Base-by-base conservation (phyloP, 2,888 invertebrate species). In the Geophilus truncorum region DNA sequence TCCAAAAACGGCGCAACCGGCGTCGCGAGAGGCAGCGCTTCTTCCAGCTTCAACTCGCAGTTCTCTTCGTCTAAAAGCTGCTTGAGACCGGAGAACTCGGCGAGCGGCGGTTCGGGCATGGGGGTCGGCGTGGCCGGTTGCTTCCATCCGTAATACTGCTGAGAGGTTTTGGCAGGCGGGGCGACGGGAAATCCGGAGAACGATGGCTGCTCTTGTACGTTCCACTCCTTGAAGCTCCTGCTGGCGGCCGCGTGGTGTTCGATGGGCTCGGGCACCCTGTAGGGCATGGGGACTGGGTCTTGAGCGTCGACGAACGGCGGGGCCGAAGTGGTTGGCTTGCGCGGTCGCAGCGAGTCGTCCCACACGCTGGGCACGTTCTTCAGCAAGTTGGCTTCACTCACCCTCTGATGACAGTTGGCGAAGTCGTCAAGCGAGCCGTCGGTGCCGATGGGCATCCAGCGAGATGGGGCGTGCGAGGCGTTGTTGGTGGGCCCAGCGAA, bases 81-180 rank as follows among this genome's bases (percentile, higher is more conserved):
- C n/a, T 76, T 76, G 6, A 18, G 21, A 23, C 40, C 21, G 1
- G 78, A 40, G 40, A 76, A 76, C 9, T 36, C 34, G 10, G 40
- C n/a, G 6, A 34, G 5, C 12, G 57, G 76, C 18, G 30, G 30
- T 34, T 76, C 76, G n/a, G n/a, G 30, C 1, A 28, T 76, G 28
- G 76, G 1, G 18, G 57, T 1, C 21, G 57, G 57, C 5, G 70
- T 12, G 32, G 76, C 21, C 25, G 78, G 40, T 36, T 7, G 18
- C n/a, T 79, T 79, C 79, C 79, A 79, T 23, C 45, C 79, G 32
- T 79, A 79, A 79, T 79, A 79, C 76, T 76, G 76, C 57, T 57
- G 57, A 57, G 21, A 57, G 5, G 57, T 7, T 57, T 57, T 57
- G 57, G 21, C 57, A 18, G 57, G 3, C 10, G 57, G 21, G 12